phyloP scores from a whole-genome alignment of 2,113 vertebrate genomes.

The Lophura nycthemera region DNA sequence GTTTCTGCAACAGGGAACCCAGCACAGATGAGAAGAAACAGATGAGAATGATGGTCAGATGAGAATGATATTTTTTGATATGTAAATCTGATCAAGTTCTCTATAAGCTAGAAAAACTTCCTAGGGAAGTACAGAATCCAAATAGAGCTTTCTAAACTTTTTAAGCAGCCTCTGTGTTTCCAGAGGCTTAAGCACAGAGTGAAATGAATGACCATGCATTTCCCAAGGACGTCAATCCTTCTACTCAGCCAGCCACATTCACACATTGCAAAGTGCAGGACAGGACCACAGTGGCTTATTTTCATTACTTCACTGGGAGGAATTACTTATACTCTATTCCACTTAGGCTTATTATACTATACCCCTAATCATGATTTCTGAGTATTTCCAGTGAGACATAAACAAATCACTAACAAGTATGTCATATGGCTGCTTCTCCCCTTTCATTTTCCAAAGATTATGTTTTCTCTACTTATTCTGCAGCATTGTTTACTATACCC shows the following conservation, averaged over 20 bases:
- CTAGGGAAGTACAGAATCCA: not conserved
- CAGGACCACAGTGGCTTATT: not conserved
- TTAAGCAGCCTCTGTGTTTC: not conserved
- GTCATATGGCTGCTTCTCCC: conserved; percentile 53
- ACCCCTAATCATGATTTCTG: not conserved
- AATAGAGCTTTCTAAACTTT: not conserved
- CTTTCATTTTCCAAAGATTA: conserved; percentile 32
- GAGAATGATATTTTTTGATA: not conserved
- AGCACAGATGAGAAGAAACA: not conserved
- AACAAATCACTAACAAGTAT: conserved; percentile 51
- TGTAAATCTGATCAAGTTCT: not conserved
- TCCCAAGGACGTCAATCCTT: not conserved
- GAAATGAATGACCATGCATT: not conserved
- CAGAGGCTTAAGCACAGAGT: not conserved
- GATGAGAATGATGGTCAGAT: not conserved
- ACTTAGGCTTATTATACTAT: not conserved
- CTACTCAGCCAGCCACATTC: not conserved
- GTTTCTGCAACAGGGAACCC: not conserved
- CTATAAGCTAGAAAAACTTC: not conserved
- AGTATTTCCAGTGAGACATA: conserved; percentile 54
- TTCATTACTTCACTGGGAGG: conserved; percentile 51
- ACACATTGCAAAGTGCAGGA: not conserved
- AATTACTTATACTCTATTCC: conserved; percentile 6
- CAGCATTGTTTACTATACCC: not conserved
- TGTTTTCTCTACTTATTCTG: conserved; percentile 41